These are phyloP conservation scores for Carapus acus DNA, from an alignment of 2,797 vertebrate species.

Conservation along the genomic window DNA sequence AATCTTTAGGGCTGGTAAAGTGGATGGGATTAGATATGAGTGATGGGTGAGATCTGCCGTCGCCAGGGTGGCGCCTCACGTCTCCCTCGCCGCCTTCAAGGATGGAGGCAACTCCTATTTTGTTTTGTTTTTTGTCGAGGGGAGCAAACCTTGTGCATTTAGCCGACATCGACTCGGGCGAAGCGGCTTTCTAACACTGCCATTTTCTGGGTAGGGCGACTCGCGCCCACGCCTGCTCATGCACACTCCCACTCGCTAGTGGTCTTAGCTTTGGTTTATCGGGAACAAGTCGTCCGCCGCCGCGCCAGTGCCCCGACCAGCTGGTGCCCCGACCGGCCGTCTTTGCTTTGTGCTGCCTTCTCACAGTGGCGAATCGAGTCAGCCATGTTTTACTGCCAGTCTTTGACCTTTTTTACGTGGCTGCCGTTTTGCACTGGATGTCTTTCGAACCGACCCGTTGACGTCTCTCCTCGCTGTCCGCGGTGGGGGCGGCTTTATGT, in stretches of 20 bases:
- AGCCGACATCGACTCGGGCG: conserved; percentile 38
- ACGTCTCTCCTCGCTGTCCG: conserved; percentile 33
- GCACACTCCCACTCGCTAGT: conserved; percentile 68
- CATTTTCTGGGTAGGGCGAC: conserved; percentile 72
- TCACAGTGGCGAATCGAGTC: conserved; percentile 76
- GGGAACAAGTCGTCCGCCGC: conserved; percentile 70
- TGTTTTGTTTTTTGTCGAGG: too few relatives aligned
- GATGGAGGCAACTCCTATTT: too few relatives aligned
- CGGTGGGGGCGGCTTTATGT: conserved; percentile 41
- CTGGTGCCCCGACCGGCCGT: conserved; percentile 67
- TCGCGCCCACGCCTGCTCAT: conserved; percentile 55
- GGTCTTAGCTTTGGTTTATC: conserved; percentile 71
- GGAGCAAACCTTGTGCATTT: conserved; percentile 34
- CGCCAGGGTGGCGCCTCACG: conserved; percentile 61
- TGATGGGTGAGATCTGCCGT: conserved; percentile 54
- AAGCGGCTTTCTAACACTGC: conserved; percentile 77
- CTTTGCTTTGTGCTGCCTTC: conserved; percentile 77
- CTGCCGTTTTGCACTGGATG: conserved; percentile 77
- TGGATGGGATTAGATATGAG: too few relatives aligned
- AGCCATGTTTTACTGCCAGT: conserved; percentile 81
- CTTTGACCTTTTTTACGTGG: conserved; percentile 67
- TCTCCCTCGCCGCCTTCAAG: conserved; percentile 73
- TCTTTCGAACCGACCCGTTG: conserved; percentile 60
- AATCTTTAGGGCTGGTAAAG: conserved; percentile 65
- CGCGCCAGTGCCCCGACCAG: conserved; percentile 65